Evolutionary conservation across 2,888 invertebrate genomes (phyloP), one percentile per base, ranked within the genome.

Genomic region (Epinotia bilunana): DNA sequence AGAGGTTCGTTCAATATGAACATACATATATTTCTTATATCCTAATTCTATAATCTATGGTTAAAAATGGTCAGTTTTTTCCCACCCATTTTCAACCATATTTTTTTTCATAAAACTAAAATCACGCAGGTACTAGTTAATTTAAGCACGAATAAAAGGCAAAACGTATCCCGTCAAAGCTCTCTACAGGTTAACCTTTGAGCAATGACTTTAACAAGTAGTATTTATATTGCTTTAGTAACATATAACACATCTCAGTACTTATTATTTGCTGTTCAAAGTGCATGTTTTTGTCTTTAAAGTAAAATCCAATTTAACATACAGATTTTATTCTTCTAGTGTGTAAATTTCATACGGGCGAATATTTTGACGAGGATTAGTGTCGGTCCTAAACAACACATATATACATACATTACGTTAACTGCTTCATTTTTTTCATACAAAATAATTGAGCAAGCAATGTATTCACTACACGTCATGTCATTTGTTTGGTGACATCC

Each of bases 111-210:
- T 28, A 43, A 63, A 71, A 62, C 7, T 57, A 43, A 64, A 64
- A 64, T 63, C 12, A 62, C 43, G 49, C 39, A 70, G 60, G 28
- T 18, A 60, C 60, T 18, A 63, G 7, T 55, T 49, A 58, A 72
- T 28, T 63, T 57, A 65, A 58, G 58, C 64, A 65, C 58, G 72
- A 65, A 65, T n/a, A 58, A 72, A 65, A 72, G 72, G 65, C 72
- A 49, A 64, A 64, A 72, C 65, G 28, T 72, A 65, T 65, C 65
- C 46, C 62, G 64, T 18, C 23, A 33, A n/a, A 33, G 72, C 33
- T 46, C 46, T 33, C 23, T 58, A 64, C 18, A 18, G 20, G 55
- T 33, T 64, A 49, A 72, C 64, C 72, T 72, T 72, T 72, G 72
- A 72, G 72, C 72, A 72, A 60, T 57, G 12, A 57, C 12, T 61